Base-by-base conservation (phyloP, 2,113 vertebrate species). In the Zonotrichia leucophrys region DNA sequence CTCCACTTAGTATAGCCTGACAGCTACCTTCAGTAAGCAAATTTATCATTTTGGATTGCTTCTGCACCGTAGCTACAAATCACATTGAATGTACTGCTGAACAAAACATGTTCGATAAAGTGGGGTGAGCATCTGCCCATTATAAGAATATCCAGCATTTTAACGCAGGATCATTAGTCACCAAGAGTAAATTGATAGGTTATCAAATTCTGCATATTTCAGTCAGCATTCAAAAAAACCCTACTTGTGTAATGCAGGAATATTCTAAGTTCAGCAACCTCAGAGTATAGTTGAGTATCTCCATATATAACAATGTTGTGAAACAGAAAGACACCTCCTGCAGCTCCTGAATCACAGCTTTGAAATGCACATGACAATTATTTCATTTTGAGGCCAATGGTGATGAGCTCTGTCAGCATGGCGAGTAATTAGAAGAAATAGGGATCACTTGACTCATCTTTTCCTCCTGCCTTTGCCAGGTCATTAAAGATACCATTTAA, bases 321-420 rank as follows among this genome's bases (percentile, higher is more conserved):
- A 83, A 90, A 89, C 68, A 86, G 55, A 87, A 75, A 73, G 63
- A 44, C 27, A n/a, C 5, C 1, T 78, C 83, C 76, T 0, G 3
- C 59, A 75, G 73, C 83, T 70, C 72, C 77, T 72, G 83, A 94
- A 86, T 94, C 96, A 94, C 80, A 81, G 39, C 86, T 62, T 59
- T 89, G 89, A 96, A 83, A 90, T 44, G 60, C 80, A 75, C 44
- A 15, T 24, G 52, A 67, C 83, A 74, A 78, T 87, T 59, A 74
- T 56, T 78, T 77, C 55, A 67, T 88, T 83, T 67, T 0, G 1
- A 83, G 80, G 83, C 89, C 79, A 74, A 23, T 7, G 1, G n/a
- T 68, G 89, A 90, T 56, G 73, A 89, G 64, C 79, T 78, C 68
- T 83, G 59, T 89, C 56, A 86, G 76, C 7, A 4, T 18, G 50